A percentile compares a stretch with the other conserved stretches of the same genome.
These are phyloP conservation scores for Pelodytes ibericus DNA, from an alignment of 2,797 vertebrate genomes.

Conservation along the genomic window DNA sequence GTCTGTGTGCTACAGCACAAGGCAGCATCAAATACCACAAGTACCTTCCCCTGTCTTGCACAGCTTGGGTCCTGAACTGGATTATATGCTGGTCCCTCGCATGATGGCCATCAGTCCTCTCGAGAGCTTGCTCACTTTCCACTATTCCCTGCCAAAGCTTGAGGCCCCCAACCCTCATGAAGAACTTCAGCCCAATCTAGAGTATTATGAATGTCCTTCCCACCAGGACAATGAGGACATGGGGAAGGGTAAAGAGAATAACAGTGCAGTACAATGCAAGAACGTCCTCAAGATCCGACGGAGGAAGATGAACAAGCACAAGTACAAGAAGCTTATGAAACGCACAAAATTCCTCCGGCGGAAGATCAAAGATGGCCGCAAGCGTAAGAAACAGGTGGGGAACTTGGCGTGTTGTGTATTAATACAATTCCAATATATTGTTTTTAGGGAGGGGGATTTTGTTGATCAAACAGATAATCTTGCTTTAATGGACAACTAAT, in stretches of 20 bases:
- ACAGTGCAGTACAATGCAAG: slow-evolving; percentile 75
- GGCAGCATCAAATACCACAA: slow-evolving; percentile 67
- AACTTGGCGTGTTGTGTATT: neutral
- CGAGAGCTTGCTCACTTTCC: slow-evolving; percentile 89
- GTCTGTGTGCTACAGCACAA: slow-evolving; percentile 67
- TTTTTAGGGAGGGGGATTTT: too few species aligned
- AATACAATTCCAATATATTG: too few species aligned
- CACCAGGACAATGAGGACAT: slow-evolving; percentile 42
- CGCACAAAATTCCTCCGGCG: slow-evolving; percentile 81
- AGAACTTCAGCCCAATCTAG: neutral
- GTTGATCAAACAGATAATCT: too few species aligned
- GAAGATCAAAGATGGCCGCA: slow-evolving; percentile 74
- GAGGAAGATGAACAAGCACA: slow-evolving; percentile 91
- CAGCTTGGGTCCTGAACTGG: slow-evolving; percentile 79
- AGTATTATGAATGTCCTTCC: slow-evolving; percentile 60
- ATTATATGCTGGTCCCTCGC: slow-evolving; percentile 87
- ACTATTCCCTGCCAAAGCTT: slow-evolving; percentile 77
- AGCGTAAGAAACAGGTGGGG: slow-evolving; percentile 84
- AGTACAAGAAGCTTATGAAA: slow-evolving; percentile 88
- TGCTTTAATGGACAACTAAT: too few species aligned
- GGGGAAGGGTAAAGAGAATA: neutral
- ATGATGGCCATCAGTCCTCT: slow-evolving; percentile 89
- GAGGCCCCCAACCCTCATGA: slow-evolving; percentile 43
- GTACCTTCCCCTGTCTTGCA: slow-evolving; percentile 72
- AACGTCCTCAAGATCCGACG: slow-evolving; percentile 90